Conservation (phyloP, 2,888 invertebrate species). For the Parascotia fuliginaria region DNA sequence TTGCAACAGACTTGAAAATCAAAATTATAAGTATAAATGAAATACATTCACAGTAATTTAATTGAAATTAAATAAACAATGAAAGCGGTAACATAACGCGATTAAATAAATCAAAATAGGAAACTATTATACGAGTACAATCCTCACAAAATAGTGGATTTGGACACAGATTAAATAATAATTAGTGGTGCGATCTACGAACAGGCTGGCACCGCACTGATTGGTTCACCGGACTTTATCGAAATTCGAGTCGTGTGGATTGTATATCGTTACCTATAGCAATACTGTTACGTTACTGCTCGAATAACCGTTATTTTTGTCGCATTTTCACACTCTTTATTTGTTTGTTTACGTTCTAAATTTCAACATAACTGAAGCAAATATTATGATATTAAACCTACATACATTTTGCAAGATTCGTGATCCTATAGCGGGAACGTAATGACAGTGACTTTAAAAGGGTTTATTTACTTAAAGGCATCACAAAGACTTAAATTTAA, state of each 20-base stretch:
- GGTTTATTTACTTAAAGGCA: no score
- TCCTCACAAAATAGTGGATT: background rate
- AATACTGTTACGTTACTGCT: background rate
- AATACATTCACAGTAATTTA: no score
- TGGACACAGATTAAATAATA: conserved; percentile 6
- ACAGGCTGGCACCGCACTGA: background rate
- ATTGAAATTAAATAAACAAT: no score
- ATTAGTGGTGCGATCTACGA: conserved; percentile 1
- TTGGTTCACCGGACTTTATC: background rate
- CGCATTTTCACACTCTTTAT: background rate
- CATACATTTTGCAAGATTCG: background rate
- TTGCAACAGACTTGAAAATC: no score
- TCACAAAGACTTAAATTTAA: no score
- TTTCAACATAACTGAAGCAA: background rate
- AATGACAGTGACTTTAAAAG: no score
- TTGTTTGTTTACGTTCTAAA: background rate
- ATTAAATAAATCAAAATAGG: no score
- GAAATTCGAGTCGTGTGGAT: background rate
- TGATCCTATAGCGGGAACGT: no score
- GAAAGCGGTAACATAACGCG: no score
- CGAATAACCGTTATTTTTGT: background rate
- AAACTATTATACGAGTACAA: background rate
- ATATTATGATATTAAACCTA: background rate
- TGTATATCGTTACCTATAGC: background rate
- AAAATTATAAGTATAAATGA: no score